Conservation (phyloP, 2,888 invertebrate genomes). For the Disparrhopalites patrizii region DNA sequence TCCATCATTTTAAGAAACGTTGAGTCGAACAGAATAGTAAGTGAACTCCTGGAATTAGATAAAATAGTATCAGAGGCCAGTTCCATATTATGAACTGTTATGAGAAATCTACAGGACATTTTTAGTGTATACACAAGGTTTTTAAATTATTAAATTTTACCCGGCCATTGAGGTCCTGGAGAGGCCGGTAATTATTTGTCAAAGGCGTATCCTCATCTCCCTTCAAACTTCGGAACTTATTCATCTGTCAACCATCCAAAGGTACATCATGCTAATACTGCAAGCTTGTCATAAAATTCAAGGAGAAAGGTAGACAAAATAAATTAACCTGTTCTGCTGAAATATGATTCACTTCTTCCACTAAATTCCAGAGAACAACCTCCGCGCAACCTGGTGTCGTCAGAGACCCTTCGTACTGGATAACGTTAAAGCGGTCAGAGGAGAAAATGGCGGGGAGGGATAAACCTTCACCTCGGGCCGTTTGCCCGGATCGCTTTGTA, state of each 20-base stretch:
- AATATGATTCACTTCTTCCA: background rate
- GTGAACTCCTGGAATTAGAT: too few relatives aligned
- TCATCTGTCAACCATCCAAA: too few relatives aligned
- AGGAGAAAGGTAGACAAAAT: too few relatives aligned
- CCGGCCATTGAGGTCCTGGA: conserved; percentile 3
- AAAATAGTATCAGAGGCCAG: too few relatives aligned
- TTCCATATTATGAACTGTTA: too few relatives aligned
- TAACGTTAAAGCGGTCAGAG: background rate
- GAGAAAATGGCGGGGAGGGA: background rate
- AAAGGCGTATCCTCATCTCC: background rate
- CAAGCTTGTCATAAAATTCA: too few relatives aligned
- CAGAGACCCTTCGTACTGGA: conserved; percentile 8
- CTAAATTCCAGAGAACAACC: conserved; percentile 10
- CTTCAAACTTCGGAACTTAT: background rate
- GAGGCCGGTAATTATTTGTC: conserved; percentile 13
- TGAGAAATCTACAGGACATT: too few relatives aligned
- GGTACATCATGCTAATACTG: too few relatives aligned
- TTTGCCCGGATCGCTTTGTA: background rate
- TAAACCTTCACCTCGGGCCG: background rate
- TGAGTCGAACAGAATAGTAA: too few relatives aligned
- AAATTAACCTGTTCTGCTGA: background rate
- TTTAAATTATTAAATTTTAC: conserved; percentile 2
- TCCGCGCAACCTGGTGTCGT: conserved; percentile 10
- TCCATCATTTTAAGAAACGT: too few relatives aligned
- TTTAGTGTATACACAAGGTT: too few relatives aligned